Evolutionary conservation across 2,888 invertebrate species (phyloP), one percentile per base, ranked within the genome.

Genomic region (Polia nebulosa): DNA sequence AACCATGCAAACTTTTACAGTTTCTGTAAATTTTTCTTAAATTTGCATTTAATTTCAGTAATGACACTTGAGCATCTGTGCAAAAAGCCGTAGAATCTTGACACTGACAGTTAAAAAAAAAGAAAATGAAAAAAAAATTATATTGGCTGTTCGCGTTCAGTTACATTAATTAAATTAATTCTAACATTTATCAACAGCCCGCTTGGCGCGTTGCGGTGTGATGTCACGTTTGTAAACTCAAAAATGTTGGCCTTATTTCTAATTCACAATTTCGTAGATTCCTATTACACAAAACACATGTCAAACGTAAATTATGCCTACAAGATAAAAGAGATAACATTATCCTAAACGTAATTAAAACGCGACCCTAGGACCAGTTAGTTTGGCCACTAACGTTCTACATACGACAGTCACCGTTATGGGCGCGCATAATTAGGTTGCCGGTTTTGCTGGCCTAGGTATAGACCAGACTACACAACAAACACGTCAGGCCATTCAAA

Each of bases 371-470:
- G 7, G 25, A 47, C 39, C 51, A 56, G 77, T 53, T 34, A 15
- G 25, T 63, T 55, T 27, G 29, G 36, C n/a, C 25, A 36, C 34
- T 20, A 34, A 57, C 41, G 51, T 63, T 44, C 22, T 9, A 53
- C 52, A 59, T 55, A 57, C 61, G 41, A 71, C 45, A 63, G 20
- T 32, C 51, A 74, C 75, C 75, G 75, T 79, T 76, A 79, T 34
- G 56, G 27, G 17, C 41, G 11, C 53, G 34, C 60, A 45, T 61
- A 72, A 72, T 74, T 45, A 67, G 51, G 74, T 78, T 75, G 41
- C 47, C 56, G 47, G 75, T 25, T 29, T 52, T 36, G 52, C 25
- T 56, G 32, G 25, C 9, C 39, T 41, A 41, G 39, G 39, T 8
- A n/a, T n/a, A 44, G 22, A 29, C 41, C 36, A 17, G 32, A 45